A percentile compares a stretch with the other conserved stretches of the same genome.
Conservation (phyloP, 2,888 invertebrate species). For the Dioctria linearis region DNA sequence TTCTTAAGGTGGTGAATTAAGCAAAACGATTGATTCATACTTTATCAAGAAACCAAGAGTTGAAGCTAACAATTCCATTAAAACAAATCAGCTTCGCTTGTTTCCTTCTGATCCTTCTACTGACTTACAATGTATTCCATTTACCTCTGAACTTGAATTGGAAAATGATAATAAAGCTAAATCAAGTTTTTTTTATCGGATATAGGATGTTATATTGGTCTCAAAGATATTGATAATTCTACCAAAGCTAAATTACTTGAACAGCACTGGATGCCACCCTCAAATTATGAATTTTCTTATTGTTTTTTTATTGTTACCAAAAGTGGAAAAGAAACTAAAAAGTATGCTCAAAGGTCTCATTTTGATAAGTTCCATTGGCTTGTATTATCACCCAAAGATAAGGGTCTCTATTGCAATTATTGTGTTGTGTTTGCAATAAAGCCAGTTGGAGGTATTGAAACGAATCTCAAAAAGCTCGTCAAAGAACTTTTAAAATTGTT, state of each 20-base stretch:
- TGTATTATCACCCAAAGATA: background rate
- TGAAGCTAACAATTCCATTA: too few species aligned
- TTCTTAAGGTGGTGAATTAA: too few species aligned
- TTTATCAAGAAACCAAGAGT: too few species aligned
- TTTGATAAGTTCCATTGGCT: constrained; percentile 9
- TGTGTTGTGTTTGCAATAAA: background rate
- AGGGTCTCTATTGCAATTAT: constrained; percentile 8
- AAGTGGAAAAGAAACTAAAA: background rate
- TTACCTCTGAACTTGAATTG: too few species aligned
- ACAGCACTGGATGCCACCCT: background rate
- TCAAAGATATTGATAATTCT: background rate
- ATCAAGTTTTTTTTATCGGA: constrained; percentile 1
- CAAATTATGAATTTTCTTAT: background rate
- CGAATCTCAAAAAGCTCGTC: background rate
- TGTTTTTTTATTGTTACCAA: background rate
- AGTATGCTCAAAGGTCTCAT: background rate
- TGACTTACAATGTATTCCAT: too few species aligned
- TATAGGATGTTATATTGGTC: background rate
- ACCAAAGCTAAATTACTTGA: constrained; percentile 3
- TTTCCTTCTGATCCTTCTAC: too few species aligned
- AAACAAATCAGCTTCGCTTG: too few species aligned
- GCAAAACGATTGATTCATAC: too few species aligned
- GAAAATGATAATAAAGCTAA: too few species aligned
- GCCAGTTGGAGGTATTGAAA: background rate
- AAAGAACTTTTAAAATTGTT: constrained; percentile 1